Evolutionary conservation across 2,888 invertebrate genomes (phyloP), one percentile per base, ranked within the genome.

Genomic region (Dryococelus australis): DNA sequence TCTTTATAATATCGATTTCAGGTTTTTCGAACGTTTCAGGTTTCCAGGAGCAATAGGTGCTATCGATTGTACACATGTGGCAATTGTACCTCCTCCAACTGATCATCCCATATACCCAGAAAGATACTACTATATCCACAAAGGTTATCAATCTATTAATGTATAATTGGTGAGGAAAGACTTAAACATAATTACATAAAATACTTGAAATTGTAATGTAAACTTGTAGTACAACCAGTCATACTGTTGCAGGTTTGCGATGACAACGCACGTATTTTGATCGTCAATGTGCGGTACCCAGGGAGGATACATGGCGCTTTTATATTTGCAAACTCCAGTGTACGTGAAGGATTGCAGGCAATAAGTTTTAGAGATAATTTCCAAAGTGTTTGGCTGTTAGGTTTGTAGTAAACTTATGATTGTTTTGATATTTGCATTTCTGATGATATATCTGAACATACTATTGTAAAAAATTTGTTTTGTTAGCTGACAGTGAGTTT

Each of bases 31-130:
- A 87, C 47, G 43, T 10, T 85, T 79, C 16, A 85, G 85, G 26
- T 79, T 88, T 43, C 86, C 84, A 0, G 88, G 88, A 43, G 88
- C 87, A 47, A 88, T 89, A 79, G 89, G 89, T 53, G 89, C 89
- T 16, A 87, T 89, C 27, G 89, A 89, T 81, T 89, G 89, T 80
- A 89, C 89, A 16, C 88, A 87, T 80, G 81, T 89, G 16, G 65
- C 85, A 28, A 51, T 87, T 20, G 65, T 87, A 83, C 35, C 83
- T 35, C 83, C 83, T 83, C 83, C 83, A 83, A 83, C 27, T 1
- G 83, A 83, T 35, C 20, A 85, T 65, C 27, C 43, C 87, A 26
- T 28, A 78, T 35, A 79, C 80, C 28, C 85, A 87, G 47, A 85
- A 85, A 85, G 87, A 85, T 13, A 85, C 51, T 87, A 85, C 80